These are phyloP conservation scores for Hoplostethus mediterraneus DNA, from an alignment of 2,797 vertebrate genomes.

Conservation along the genomic window DNA sequence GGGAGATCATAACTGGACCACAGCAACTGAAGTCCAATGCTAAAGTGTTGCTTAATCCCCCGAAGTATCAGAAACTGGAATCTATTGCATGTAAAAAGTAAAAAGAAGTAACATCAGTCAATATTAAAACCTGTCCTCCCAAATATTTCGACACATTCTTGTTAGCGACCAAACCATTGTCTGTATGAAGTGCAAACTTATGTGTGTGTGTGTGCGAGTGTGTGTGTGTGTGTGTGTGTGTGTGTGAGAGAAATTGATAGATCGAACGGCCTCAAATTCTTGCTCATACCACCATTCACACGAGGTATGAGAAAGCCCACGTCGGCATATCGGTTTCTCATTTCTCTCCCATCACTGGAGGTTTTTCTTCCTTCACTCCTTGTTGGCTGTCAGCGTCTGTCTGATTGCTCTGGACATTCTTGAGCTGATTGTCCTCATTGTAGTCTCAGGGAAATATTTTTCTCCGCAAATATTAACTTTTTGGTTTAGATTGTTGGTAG, in stretches of 20 bases:
- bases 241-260: no score
- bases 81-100: not conserved
- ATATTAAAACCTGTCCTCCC: constrained; percentile 15
- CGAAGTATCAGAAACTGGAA: not conserved
- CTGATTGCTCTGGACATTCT: not conserved
- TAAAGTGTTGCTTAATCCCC: constrained; percentile 14
- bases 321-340: no score
- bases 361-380: not conserved
- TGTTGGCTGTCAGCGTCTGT: not conserved
- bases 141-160: not conserved
- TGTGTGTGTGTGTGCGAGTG: not conserved
- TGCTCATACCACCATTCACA: no score
- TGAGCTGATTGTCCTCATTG: not conserved
- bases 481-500: constrained; percentile 1
- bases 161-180: not conserved
- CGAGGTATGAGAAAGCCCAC: no score
- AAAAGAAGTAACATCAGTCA: not conserved
- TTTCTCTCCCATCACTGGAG: no score
- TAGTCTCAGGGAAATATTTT: not conserved
- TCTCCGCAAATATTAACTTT: not conserved
- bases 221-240: constrained; percentile 1
- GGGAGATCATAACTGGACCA: constrained; percentile 2
- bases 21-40: not conserved
- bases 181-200: constrained; percentile 35
- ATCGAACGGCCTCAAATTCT: no score